Percentiles rank a stretch among this genome's conserved stretches.
These are phyloP conservation scores for Aradophagus sp. DNA, from an alignment of 1,140 invertebrate genomes.

Conservation along the genomic window DNA sequence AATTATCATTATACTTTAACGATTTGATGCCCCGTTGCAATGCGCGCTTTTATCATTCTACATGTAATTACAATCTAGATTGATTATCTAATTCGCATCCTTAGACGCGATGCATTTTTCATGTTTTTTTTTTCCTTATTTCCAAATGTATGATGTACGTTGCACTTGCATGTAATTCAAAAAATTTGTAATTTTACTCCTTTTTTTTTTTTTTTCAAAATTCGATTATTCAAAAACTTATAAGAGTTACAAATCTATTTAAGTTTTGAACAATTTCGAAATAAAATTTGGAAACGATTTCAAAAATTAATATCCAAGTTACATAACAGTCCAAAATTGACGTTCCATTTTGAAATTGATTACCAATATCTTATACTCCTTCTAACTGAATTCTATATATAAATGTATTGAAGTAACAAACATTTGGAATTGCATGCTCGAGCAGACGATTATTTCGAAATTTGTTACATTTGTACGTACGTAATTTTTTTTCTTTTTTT, in stretches of 20 bases:
- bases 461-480: constrained; percentile 47
- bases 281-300: too few species aligned
- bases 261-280: too few species aligned
- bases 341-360: too few species aligned
- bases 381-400: too few species aligned
- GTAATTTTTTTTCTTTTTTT: too few species aligned
- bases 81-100: constrained; percentile 64
- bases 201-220: background rate
- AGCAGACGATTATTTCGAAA: constrained; percentile 18
- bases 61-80: constrained; percentile 62
- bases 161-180: constrained; percentile 13
- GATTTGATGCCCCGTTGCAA: constrained; percentile 53
- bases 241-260: too few species aligned
- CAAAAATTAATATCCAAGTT: too few species aligned
- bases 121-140: constrained; percentile 31
- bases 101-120: constrained; percentile 23
- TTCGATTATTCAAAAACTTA: too few species aligned
- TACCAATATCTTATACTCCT: too few species aligned
- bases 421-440: too few species aligned
- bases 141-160: constrained; percentile 14
- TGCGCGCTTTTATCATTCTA: constrained; percentile 59
- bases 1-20: constrained; percentile 58
- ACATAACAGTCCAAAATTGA: too few species aligned
- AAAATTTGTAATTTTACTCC: background rate
- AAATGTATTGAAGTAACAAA: too few species aligned